Conservation (phyloP, 2,797 vertebrate genomes). For the Tamandua tetradactyla region DNA sequence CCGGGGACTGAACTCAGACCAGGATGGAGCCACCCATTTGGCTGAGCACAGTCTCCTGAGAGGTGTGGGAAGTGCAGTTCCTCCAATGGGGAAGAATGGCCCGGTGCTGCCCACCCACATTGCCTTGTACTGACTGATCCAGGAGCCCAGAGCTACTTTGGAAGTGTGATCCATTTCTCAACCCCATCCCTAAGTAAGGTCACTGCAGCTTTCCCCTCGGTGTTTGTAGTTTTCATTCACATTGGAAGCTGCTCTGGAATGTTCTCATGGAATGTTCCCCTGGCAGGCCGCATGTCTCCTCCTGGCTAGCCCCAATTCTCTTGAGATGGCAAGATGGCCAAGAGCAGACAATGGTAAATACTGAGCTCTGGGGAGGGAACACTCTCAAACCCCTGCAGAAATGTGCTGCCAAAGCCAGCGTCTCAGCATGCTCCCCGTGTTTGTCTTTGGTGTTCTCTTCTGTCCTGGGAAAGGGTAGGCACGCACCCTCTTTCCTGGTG, state of each 20-base stretch:
- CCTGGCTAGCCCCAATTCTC: not conserved
- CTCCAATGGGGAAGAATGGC: not conserved
- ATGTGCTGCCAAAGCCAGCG: not conserved
- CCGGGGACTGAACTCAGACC: not conserved
- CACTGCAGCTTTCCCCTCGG: rapidly evolving
- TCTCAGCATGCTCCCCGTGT: not conserved
- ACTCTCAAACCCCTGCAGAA: not conserved
- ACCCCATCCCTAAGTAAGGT: not conserved
- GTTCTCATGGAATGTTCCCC: not conserved
- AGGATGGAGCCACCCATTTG: rapidly evolving
- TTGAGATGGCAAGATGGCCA: not conserved
- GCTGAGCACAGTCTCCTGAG: not conserved
- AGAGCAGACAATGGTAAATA: not conserved
- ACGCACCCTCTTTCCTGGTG: not conserved
- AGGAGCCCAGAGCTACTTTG: too few species aligned
- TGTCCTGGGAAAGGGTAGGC: too few species aligned
- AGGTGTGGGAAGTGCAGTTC: not conserved
- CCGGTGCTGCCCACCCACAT: not conserved
- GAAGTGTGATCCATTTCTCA: not conserved
- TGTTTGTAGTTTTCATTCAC: not conserved
- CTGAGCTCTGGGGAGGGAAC: not conserved
- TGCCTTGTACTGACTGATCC: too few species aligned
- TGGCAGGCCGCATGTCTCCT: not conserved
- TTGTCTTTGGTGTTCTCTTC: not conserved
- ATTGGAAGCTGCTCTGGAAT: not conserved